Base-by-base conservation (phyloP, 2,888 invertebrate genomes). In the Cataglyphis livida region DNA sequence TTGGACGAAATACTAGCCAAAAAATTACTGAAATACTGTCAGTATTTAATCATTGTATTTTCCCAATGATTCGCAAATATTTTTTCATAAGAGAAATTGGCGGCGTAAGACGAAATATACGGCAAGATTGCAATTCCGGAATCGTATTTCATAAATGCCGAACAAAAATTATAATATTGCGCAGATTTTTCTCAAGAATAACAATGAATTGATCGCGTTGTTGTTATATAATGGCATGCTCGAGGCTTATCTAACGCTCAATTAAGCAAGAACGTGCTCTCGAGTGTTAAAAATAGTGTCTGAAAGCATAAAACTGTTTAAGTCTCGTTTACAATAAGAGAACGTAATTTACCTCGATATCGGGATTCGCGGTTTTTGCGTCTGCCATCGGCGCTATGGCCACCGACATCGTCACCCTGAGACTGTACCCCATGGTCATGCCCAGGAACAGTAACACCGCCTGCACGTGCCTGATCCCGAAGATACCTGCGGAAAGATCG, bases 391-490 rank as follows among this genome's bases (percentile, higher is more conserved):
- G 95, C 0, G 96, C 94, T 10, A 96, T 94, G 0, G 95, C 95
- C 0, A 96, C 93, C 0, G 95, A 95, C 85, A 95, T 93, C 88
- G 95, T 95, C 25, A 96, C 95, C n/a, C 96, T 94, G 54, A 96
- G 92, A 25, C 95, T 93, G 0, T 96, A 96, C 64, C 95, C 94
- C 0, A 95, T 94, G 0, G 95, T 92, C 41, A 96, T 94, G 7
- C 95, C 95, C 0, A 95, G 91, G 54, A 96, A 95, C 94, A 96
- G 95, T 81, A 96, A 95, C n/a, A 95, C 64, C 82, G 95, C 93
- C 91, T 96, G 96, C 0, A 96, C 38, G 81, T 96, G 96, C 0
- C 96, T 95, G 10, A 95, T 92, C 0, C 96, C 96, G 10, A 95
- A 91, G 59, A 92, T 94, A 75, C 76, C 90, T 90, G 64, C 62